Evolutionary conservation across 2,113 vertebrate genomes (phyloP).

Genomic region (Thamnophis sirtalis): DNA sequence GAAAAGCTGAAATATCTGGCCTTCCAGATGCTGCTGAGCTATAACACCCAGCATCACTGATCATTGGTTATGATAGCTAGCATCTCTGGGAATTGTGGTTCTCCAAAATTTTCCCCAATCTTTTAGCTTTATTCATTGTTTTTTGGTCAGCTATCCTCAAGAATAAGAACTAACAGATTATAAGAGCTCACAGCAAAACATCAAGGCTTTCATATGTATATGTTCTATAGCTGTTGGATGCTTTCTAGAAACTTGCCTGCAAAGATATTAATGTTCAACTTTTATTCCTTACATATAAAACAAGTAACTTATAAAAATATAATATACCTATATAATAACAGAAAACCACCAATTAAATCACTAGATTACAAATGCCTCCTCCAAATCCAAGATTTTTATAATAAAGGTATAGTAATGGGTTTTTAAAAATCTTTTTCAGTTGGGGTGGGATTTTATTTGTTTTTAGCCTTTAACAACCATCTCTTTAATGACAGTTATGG

Average conservation of each 20-base stretch:
- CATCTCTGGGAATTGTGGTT: background rate
- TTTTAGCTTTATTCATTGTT: background rate
- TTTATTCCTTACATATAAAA: background rate
- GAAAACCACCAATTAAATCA: background rate
- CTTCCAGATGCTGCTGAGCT: background rate
- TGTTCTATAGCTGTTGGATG: background rate
- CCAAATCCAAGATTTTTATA: background rate
- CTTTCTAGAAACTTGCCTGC: background rate
- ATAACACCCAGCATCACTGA: background rate
- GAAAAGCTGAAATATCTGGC: background rate
- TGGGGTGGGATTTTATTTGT: background rate
- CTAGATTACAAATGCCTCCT: background rate
- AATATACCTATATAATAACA: no score
- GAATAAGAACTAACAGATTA: background rate
- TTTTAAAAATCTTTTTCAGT: background rate
- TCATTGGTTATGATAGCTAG: background rate
- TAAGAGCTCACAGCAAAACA: background rate
- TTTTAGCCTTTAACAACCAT: background rate
- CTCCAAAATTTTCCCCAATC: background rate
- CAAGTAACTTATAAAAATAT: background rate
- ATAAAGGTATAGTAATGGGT: background rate
- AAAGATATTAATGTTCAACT: background rate
- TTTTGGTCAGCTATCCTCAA: background rate
- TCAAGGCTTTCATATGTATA: background rate
- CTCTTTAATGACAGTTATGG: background rate